Evolutionary conservation across 2,888 invertebrate genomes (phyloP).

Genomic region (Cosmia pyralina): DNA sequence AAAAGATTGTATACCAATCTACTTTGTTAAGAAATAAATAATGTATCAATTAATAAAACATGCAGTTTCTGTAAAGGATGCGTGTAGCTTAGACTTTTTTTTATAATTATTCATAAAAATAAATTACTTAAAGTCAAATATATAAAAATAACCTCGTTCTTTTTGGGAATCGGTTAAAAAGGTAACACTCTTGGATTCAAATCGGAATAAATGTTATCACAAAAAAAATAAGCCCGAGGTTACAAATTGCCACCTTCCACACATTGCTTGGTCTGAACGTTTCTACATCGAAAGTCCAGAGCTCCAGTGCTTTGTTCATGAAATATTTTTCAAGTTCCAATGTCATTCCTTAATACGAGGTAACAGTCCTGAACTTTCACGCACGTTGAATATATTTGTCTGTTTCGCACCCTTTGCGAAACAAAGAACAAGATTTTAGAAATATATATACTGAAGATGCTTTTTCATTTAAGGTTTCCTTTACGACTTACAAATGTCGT

Average conservation of each 20-base stretch:
- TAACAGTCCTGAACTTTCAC: neutral
- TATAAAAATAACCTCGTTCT: no score
- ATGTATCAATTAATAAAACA: no score
- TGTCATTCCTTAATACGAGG: neutral
- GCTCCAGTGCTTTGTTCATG: neutral
- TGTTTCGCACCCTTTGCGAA: neutral
- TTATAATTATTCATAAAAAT: no score
- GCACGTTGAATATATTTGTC: neutral
- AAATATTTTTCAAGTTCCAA: conserved; percentile 7
- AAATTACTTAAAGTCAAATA: no score
- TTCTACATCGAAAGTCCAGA: neutral
- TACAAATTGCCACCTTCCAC: neutral
- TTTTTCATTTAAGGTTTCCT: neutral
- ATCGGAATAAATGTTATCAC: neutral
- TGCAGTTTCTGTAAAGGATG: no score
- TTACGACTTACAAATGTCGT: neutral
- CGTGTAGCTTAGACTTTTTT: no score
- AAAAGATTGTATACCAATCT: no score
- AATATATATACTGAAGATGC: no score
- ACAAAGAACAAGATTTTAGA: neutral
- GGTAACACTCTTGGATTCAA: neutral
- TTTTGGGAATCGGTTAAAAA: no score
- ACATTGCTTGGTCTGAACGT: conserved; percentile 1
- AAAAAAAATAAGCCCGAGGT: neutral
- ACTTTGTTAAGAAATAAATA: no score